phyloP scores from a whole-genome alignment of 2,797 vertebrate genomes.

The Cephalopachus bancanus region DNA sequence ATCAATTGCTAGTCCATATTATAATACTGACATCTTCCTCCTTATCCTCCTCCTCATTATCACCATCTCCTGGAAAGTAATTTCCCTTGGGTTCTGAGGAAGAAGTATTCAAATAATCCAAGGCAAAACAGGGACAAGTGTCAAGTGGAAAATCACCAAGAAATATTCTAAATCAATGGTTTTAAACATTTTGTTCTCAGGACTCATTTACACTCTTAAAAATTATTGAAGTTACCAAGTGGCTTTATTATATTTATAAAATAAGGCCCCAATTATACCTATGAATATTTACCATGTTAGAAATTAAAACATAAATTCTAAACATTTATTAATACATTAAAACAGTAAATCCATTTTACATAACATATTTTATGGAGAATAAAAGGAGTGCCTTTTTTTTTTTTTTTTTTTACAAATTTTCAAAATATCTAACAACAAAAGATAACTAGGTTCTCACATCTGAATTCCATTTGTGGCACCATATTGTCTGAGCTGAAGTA shows the following conservation, averaged over 20 bases:
- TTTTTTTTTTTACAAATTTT: background rate
- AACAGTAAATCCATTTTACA: background rate
- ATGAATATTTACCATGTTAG: background rate
- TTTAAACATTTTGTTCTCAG: background rate
- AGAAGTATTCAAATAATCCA: background rate
- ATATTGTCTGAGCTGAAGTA: background rate
- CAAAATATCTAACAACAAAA: background rate
- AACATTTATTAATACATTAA: background rate
- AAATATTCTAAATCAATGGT: background rate
- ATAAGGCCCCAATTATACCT: background rate
- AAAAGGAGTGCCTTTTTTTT: background rate
- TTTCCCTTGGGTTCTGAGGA: background rate
- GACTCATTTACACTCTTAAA: background rate
- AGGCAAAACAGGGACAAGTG: background rate
- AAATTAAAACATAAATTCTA: background rate
- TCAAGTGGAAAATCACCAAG: conserved; percentile 5
- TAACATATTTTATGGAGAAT: background rate
- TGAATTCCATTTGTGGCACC: background rate
- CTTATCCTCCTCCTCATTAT: too few species aligned
- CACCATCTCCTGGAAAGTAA: background rate
- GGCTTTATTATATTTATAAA: background rate
- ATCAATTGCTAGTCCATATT: background rate
- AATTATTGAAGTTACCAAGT: background rate
- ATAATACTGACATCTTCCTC: background rate
- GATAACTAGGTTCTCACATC: background rate